Percentiles rank a stretch among this genome's conserved stretches.
Evolutionary conservation across 2,113 vertebrate genomes (phyloP).

Genomic region (Microcebus tavaratra): DNA sequence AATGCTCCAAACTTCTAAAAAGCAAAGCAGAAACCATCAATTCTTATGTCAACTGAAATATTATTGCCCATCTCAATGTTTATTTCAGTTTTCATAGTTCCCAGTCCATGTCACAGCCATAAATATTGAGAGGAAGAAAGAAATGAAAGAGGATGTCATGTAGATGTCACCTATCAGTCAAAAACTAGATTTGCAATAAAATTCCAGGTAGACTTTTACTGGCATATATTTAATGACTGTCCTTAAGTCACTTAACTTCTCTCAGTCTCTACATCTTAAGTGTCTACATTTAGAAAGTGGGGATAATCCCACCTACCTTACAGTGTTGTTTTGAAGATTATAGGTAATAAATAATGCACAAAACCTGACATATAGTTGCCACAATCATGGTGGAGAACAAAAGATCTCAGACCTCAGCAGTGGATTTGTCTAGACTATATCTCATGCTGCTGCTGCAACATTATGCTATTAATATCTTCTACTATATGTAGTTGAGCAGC

Average conservation of each 20-base stretch:
- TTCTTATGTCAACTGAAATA: conserved; percentile 26
- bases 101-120: background rate
- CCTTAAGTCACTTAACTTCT: background rate
- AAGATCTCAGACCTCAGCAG: background rate
- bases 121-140: background rate
- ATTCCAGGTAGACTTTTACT: background rate
- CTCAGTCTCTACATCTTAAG: background rate
- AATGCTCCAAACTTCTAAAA: conserved; percentile 38
- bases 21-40: background rate
- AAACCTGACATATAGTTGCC: background rate
- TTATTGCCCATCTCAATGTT: background rate
- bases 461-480: background rate
- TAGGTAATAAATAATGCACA: background rate
- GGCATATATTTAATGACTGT: background rate
- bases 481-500: background rate
- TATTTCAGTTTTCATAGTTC: background rate
- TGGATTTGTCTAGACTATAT: background rate
- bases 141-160: background rate
- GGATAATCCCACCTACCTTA: background rate
- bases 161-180: background rate
- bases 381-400: background rate
- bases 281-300: background rate
- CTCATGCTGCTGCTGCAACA: background rate
- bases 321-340: background rate
- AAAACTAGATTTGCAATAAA: background rate